Conservation (phyloP, 2,888 invertebrate species). For the Protonemura montana region DNA sequence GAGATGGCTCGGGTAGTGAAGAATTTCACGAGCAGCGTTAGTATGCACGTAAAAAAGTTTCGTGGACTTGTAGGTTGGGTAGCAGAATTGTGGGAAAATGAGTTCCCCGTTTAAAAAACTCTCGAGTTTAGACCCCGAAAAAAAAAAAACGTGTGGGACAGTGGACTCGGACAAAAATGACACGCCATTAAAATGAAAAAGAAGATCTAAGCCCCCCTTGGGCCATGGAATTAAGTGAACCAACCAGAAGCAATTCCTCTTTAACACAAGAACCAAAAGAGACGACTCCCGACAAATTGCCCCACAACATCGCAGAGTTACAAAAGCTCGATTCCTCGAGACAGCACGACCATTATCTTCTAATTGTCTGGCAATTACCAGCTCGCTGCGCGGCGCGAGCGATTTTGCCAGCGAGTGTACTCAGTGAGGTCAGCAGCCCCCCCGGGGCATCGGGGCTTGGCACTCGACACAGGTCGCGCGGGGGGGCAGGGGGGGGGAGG, state of each 20-base stretch:
- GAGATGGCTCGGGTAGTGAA: neutral
- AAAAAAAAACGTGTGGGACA: too few relatives aligned
- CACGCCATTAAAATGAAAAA: too few relatives aligned
- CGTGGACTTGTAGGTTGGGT: neutral
- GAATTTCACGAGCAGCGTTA: neutral
- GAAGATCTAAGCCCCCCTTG: too few relatives aligned
- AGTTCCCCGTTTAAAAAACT: too few relatives aligned
- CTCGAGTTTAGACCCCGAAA: too few relatives aligned
- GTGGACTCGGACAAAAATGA: too few relatives aligned
- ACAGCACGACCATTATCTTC: neutral
- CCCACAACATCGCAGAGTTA: too few relatives aligned
- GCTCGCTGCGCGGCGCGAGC: neutral
- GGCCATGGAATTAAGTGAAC: too few relatives aligned
- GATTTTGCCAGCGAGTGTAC: slow-evolving; percentile 40
- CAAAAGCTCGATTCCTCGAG: neutral
- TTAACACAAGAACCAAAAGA: too few relatives aligned
- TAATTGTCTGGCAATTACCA: neutral
- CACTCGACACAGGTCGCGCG: neutral
- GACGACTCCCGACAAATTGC: too few relatives aligned
- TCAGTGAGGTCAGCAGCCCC: slow-evolving; percentile 43
- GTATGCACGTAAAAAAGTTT: neutral
- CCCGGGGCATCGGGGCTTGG: slow-evolving; percentile 37
- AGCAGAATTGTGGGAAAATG: too few relatives aligned
- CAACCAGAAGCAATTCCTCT: too few relatives aligned
- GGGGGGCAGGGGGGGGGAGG: slow-evolving; percentile 7